Evolutionary conservation across 2,797 vertebrate species (phyloP).

Genomic region (Gobio occitaniae): DNA sequence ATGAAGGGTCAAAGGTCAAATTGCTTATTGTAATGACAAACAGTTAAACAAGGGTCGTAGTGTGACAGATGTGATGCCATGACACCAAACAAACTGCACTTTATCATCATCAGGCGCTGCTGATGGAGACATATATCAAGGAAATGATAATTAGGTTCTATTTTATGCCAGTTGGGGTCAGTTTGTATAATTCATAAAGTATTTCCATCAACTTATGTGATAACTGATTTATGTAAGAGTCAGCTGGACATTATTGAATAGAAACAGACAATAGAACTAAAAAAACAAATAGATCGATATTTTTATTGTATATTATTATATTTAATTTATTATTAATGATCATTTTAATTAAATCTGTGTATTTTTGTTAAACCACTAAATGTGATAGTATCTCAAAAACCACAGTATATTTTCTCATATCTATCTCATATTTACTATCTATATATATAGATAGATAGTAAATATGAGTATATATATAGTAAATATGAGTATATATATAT

Average conservation of each 20-base stretch:
- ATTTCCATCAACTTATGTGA: not conserved
- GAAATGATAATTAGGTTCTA: not conserved
- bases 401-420: too few species aligned
- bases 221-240: not conserved
- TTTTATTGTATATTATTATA: too few species aligned
- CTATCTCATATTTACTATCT: too few species aligned
- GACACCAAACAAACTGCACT: slow-evolving; percentile 12
- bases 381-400: too few species aligned
- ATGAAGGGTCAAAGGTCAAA: slow-evolving; percentile 41
- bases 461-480: too few species aligned
- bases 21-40: slow-evolving; percentile 22
- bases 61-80: slow-evolving; percentile 14
- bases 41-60: slow-evolving; percentile 18
- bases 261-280: too few species aligned
- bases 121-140: not conserved
- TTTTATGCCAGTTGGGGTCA: not conserved
- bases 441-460: too few species aligned
- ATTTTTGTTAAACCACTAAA: too few species aligned
- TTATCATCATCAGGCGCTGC: slow-evolving; percentile 20
- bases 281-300: too few species aligned
- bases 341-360: too few species aligned
- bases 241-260: not conserved
- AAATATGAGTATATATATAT: too few species aligned
- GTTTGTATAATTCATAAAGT: not conserved
- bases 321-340: too few species aligned